Conservation (phyloP, 2,888 invertebrate species). For the Calliopum simillimum region DNA sequence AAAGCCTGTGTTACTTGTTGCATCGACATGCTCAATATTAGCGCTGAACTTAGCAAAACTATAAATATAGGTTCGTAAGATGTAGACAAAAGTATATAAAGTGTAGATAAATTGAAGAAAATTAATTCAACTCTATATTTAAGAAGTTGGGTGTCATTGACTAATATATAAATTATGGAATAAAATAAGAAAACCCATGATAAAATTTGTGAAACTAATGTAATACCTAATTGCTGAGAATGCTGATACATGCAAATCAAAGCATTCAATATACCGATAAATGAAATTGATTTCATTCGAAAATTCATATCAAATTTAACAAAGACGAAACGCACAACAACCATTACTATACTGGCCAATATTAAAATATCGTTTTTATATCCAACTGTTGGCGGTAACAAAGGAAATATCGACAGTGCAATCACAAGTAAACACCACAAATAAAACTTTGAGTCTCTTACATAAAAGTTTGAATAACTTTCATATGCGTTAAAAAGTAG, state of each 20-base stretch:
- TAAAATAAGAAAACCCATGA: conserved; percentile 72
- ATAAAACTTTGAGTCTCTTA: conserved; percentile 53
- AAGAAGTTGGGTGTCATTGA: conserved; percentile 49
- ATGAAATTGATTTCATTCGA: conserved; percentile 48
- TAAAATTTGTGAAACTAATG: conserved; percentile 69
- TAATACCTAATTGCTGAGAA: conserved; percentile 67
- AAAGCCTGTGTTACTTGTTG: not conserved
- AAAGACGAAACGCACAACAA: conserved; percentile 46
- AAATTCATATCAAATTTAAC: conserved; percentile 44
- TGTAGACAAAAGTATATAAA: conserved; percentile 76
- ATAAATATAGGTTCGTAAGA: conserved; percentile 85
- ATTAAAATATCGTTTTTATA: conserved; percentile 55
- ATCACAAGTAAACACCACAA: conserved; percentile 69
- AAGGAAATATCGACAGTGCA: conserved; percentile 78
- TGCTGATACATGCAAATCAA: conserved; percentile 56
- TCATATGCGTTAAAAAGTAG: conserved; percentile 52
- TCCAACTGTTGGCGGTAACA: conserved; percentile 73
- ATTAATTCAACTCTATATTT: conserved; percentile 70
- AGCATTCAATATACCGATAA: conserved; percentile 51
- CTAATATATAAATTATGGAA: conserved; percentile 47
- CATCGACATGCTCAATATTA: conserved; percentile 48
- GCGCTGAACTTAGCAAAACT: conserved; percentile 65
- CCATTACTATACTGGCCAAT: conserved; percentile 51
- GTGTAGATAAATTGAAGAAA: conserved; percentile 72
- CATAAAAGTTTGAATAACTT: conserved; percentile 46